Conservation (phyloP, 1,140 invertebrate species). For the Teleopsis dalmanni region DNA sequence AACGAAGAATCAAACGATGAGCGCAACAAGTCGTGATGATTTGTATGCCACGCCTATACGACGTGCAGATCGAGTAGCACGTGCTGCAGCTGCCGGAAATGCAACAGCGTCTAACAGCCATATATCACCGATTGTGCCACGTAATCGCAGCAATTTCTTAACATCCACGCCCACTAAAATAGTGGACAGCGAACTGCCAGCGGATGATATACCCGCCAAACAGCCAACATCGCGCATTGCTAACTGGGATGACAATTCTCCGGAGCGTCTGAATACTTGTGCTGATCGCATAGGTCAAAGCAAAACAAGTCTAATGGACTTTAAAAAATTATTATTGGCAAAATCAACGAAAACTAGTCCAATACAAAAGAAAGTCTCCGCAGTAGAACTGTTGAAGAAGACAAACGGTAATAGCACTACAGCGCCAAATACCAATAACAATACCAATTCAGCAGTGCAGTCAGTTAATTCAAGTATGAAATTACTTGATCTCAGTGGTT, state of each 20-base stretch:
- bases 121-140: slow-evolving; percentile 58
- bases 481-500: slow-evolving; percentile 54
- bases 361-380: slow-evolving; percentile 58
- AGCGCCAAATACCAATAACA: not conserved
- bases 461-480: slow-evolving; percentile 42
- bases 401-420: slow-evolving; percentile 22
- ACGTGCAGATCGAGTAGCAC: slow-evolving; percentile 31
- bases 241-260: slow-evolving; percentile 43
- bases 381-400: slow-evolving; percentile 73
- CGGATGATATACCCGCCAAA: slow-evolving; percentile 25
- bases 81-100: slow-evolving; percentile 17
- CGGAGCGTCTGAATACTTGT: slow-evolving; percentile 50
- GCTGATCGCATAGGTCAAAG: slow-evolving; percentile 53
- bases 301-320: slow-evolving; percentile 67
- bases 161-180: slow-evolving; percentile 49
- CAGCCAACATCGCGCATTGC: slow-evolving; percentile 20
- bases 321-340: slow-evolving; percentile 65
- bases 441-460: slow-evolving; percentile 1
- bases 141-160: slow-evolving; percentile 46
- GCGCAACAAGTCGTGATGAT: slow-evolving; percentile 32
- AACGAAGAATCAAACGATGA: slow-evolving; percentile 16
- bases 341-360: slow-evolving; percentile 50
- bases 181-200: slow-evolving; percentile 10
- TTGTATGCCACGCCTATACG: slow-evolving; percentile 41
- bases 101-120: slow-evolving; percentile 24